Evolutionary conservation across 35 echinoderm and acorn worm species (phyloP).

Genomic region (Heliocidaris tuberculata): DNA sequence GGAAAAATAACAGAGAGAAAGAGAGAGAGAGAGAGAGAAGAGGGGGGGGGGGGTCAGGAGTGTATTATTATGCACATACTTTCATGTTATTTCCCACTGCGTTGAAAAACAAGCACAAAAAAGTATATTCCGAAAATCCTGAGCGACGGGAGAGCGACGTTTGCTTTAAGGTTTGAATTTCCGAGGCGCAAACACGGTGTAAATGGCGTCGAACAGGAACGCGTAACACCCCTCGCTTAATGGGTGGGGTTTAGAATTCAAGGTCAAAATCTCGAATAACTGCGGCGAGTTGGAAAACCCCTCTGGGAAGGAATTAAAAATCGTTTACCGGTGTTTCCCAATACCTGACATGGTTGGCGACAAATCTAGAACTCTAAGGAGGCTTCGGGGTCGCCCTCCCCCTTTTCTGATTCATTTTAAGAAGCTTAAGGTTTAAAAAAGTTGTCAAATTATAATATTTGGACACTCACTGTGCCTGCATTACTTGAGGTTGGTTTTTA

Average conservation of each 20-base stretch:
- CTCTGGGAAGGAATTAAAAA: slow-evolving; percentile 29
- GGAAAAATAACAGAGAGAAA: not conserved
- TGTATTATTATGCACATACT: not conserved
- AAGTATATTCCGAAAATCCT: slow-evolving; percentile 2
- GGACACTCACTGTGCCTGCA: too few species aligned
- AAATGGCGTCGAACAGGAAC: slow-evolving; percentile 23
- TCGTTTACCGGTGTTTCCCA: slow-evolving; percentile 33
- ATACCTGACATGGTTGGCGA: not conserved
- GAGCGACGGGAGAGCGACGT: not conserved
- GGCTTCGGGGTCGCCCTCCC: not conserved
- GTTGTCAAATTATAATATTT: too few species aligned
- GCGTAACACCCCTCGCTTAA: not conserved
- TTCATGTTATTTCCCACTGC: not conserved
- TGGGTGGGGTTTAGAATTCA: slow-evolving; percentile 43
- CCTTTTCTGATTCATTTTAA: not conserved
- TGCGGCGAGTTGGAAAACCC: not conserved
- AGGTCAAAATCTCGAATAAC: slow-evolving; percentile 42
- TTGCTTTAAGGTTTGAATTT: slow-evolving; percentile 29
- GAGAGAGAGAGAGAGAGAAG: not conserved
- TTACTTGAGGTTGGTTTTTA: too few species aligned
- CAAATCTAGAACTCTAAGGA: not conserved
- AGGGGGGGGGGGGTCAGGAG: not conserved
- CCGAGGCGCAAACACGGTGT: slow-evolving; percentile 13
- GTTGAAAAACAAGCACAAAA: slow-evolving; percentile 18
- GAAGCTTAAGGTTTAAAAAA: too few species aligned